Evolutionary conservation across 2,113 vertebrate genomes (phyloP), one percentile per base, ranked within the genome.

Genomic region (Hemiscyllium ocellatum): DNA sequence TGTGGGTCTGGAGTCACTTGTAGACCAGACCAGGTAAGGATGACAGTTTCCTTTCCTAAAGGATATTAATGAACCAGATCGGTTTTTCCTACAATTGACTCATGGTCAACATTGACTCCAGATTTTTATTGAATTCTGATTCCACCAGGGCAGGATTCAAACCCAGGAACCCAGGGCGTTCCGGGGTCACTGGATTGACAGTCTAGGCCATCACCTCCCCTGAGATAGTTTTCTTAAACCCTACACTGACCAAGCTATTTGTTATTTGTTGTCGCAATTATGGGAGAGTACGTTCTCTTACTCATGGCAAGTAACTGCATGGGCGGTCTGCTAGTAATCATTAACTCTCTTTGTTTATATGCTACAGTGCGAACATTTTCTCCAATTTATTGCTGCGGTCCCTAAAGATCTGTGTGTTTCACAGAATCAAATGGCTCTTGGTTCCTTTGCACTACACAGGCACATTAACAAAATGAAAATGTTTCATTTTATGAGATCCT

Each of bases 381-480:
- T 94, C 61, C 22, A 65, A 94, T 68, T 94, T 94, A 94, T 68
- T 68, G 56, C n/a, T 68, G 65, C 56, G 3, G 4, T 68, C 50
- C 87, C 87, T 29, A 0, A 65, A 33, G 87, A 29, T 26, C 61
- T 61, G 22, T 61, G 26, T 61, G 26, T 61, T 61, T 37, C 90
- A 68, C 90, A 94, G 50, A 33, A 19, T 42, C 17, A 66, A 29
- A 22, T 94, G 65, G 19, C 1, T 24, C 1, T 22, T 22, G 33
- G 19, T 94, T 6, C 20, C 90, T 33, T 66, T 2, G 65, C 19
- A 22, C 42, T 68, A 24, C 7, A 66, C 65, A 68, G 90, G 68
- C 5, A n/a, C 65, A 94, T 94, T 68, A 94, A 68, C 61, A 68
- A 94, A 93, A 94, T 94, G 66, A 94, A 94, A 94, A 68, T n/a